A percentile compares a stretch with the other conserved stretches of the same genome.
Conservation (phyloP, 1,140 invertebrate genomes). For the Muscidifurax raptorellus region DNA sequence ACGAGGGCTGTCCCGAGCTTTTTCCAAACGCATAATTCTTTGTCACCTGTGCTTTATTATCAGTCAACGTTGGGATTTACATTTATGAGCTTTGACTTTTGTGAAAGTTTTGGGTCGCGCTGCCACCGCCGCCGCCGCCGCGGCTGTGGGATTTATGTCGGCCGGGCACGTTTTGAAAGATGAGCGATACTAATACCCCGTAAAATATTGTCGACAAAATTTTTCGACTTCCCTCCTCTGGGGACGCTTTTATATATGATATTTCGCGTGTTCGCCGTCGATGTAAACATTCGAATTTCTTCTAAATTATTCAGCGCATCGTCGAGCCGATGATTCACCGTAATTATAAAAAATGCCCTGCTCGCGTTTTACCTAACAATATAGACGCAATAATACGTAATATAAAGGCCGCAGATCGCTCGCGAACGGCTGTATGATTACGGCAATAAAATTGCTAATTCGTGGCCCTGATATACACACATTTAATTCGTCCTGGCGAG, state of each 20-base stretch:
- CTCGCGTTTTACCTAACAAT: too few species aligned
- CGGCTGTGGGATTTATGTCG: not conserved
- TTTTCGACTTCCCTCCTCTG: not conserved
- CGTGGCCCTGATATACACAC: too few species aligned
- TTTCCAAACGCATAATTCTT: constrained; percentile 3
- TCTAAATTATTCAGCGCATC: too few species aligned
- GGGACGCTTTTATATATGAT: not conserved
- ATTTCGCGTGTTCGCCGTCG: not conserved
- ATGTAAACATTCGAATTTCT: too few species aligned
- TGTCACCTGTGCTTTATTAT: constrained; percentile 1
- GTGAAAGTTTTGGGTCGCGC: not conserved
- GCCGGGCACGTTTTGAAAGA: not conserved
- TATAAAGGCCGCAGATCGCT: too few species aligned
- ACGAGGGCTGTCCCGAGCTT: not conserved
- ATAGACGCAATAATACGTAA: too few species aligned
- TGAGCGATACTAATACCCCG: not conserved
- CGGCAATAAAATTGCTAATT: not conserved
- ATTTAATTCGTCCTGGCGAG: not conserved
- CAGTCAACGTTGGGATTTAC: not conserved
- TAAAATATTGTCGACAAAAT: not conserved
- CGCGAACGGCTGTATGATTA: not conserved
- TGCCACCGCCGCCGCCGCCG: not conserved
- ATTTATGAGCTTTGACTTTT: not conserved
- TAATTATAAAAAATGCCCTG: too few species aligned
- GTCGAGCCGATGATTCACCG: too few species aligned